Conservation (phyloP, 2,888 invertebrate genomes). For the Macaria notata region DNA sequence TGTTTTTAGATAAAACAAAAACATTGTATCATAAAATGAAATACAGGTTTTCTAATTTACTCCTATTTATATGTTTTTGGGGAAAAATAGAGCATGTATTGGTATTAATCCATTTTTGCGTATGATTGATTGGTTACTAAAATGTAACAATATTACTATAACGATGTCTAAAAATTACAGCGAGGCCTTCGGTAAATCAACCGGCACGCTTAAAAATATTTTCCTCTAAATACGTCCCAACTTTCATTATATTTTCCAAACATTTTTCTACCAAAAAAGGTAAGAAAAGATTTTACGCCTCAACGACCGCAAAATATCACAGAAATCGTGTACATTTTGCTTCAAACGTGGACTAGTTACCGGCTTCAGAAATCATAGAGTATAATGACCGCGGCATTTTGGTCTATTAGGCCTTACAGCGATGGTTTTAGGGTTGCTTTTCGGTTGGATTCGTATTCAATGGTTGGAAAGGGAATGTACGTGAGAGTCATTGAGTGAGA, state of each 20-base stretch:
- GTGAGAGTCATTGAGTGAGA: slow-evolving; percentile 37
- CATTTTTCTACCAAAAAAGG: slow-evolving; percentile 19
- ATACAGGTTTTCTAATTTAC: no score
- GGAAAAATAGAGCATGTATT: no score
- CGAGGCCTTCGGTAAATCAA: no score
- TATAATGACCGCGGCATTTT: slow-evolving; percentile 22
- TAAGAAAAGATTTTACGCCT: slow-evolving; percentile 33
- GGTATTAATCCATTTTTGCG: no score
- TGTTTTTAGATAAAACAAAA: no score
- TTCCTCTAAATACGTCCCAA: not conserved
- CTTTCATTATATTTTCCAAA: slow-evolving; percentile 15
- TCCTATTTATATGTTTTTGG: no score
- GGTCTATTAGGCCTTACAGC: slow-evolving; percentile 13
- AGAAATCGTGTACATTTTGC: slow-evolving; percentile 31
- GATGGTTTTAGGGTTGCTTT: slow-evolving; percentile 18
- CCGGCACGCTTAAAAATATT: not conserved
- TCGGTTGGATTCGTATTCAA: slow-evolving; percentile 20
- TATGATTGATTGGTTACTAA: no score
- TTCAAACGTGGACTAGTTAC: slow-evolving; percentile 30
- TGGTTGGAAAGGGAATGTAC: slow-evolving; percentile 30
- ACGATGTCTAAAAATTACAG: no score
- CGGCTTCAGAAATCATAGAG: slow-evolving; percentile 25
- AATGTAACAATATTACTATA: no score
- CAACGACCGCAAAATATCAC: slow-evolving; percentile 28
- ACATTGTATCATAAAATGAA: no score